Conservation (phyloP, 2,113 vertebrate genomes). For the Epinephelus cyanopodus region DNA sequence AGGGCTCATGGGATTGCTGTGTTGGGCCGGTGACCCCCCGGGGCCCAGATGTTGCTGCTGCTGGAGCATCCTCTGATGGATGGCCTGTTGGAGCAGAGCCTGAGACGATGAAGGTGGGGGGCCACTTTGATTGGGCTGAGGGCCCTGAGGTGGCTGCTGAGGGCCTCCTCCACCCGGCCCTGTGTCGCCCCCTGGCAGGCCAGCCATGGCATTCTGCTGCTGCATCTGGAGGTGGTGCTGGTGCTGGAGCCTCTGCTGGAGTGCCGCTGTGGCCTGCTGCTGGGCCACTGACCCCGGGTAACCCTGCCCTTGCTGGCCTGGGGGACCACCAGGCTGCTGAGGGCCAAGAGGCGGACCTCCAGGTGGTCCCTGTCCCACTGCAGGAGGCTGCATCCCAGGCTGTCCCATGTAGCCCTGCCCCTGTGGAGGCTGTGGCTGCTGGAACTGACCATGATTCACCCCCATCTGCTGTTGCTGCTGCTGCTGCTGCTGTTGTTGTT, state of each 20-base stretch:
- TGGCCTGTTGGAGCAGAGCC: conserved; percentile 88
- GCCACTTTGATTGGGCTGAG: conserved; percentile 73
- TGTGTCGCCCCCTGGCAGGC: conserved; percentile 73
- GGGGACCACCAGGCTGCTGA: conserved; percentile 84
- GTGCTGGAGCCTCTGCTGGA: conserved; percentile 84
- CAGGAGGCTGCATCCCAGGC: conserved; percentile 81
- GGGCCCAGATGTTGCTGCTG: conserved; percentile 79
- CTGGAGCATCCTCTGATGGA: conserved; percentile 91
- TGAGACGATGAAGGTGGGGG: conserved; percentile 74
- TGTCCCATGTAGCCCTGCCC: conserved; percentile 90
- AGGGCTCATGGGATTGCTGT: conserved; percentile 91
- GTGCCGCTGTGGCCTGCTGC: conserved; percentile 82
- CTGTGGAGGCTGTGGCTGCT: conserved; percentile 90
- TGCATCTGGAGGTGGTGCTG: conserved; percentile 83
- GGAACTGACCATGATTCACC: conserved; percentile 91
- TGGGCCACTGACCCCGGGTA: conserved; percentile 82
- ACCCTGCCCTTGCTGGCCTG: conserved; percentile 87
- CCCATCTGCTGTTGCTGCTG: conserved; percentile 89
- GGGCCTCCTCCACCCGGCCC: conserved; percentile 86
- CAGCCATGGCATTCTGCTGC: conserved; percentile 79
- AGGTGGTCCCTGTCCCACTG: conserved; percentile 86
- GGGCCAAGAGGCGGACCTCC: conserved; percentile 78
- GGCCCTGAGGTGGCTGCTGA: conserved; percentile 89
- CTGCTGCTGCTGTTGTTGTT: conserved; percentile 85
- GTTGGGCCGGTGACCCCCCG: conserved; percentile 89